Base-by-base conservation (phyloP, 2,113 vertebrate genomes). In the Catharus fuscescens region DNA sequence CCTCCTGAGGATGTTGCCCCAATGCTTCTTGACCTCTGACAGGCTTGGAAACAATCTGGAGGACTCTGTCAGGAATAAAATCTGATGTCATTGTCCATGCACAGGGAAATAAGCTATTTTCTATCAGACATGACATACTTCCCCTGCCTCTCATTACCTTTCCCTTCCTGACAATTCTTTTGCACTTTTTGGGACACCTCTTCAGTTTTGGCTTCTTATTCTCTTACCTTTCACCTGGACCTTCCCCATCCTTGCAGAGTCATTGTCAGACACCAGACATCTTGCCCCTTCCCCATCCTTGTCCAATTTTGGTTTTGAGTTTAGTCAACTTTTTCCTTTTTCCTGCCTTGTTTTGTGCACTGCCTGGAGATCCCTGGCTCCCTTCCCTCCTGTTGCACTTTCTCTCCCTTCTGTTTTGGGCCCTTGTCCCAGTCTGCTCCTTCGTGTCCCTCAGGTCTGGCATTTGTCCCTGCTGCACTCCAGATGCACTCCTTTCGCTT, bases 141-240 rank as follows among this genome's bases (percentile, higher is more conserved):
- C 1, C 9, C 40, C 6, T 3, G 5, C 5, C 3, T 1, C 9
- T 8, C 5, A 5, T 72, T 54, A 6, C 38, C 21, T 80, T 86
- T 34, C 10, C 8, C 18, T 66, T 93, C 38, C 23, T 64, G 29
- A 24, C 32, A 56, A 26, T 50, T 14, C 15, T 77, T 73, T 50
- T 61, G 21, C 3, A 2, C 12, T 66, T 88, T 60, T 21, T 7
- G 23, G 24, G 24, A 26, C 42, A 32, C 24, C 4, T 69, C 21
- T 69, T n/a, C n/a, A 50, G 10, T 71, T 91, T 42, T 70, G 64
- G 23, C 25, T 65, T 62, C 31, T 72, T 60, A 18, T 3, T 71
- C 26, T 67, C 15, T 82, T 50, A 28, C 2, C 36, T 84, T 92
- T 91, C 42, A 69, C 23, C 29, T 73, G 42, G 2, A 3, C 8